Evolutionary conservation across 2,888 invertebrate species (phyloP), one percentile per base, ranked within the genome.

Genomic region (Leptothorax acervorum): DNA sequence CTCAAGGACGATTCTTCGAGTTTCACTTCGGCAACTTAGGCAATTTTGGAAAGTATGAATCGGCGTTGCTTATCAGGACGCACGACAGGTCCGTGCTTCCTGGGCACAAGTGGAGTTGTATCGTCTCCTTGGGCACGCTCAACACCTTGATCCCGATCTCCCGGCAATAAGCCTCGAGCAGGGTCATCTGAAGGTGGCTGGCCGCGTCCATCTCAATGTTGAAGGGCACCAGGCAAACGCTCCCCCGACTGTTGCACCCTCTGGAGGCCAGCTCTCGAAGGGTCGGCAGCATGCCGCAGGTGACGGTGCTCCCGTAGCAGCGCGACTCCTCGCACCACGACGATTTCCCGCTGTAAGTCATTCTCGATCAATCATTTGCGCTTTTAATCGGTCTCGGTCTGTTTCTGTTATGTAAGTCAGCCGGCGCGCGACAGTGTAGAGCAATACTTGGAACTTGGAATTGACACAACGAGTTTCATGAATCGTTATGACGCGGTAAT

Each of bases 141-240:
- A 97, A 96, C 76, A 97, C 97, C 91, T 97, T 97, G 92, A 97
- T 97, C 89, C 97, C 97, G 87, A 97, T 97, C 94, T 97, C 97
- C 57, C 96, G 97, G 94, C 97, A 97, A 94, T 97, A 97, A 0
- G 97, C 97, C 92, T 97, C 97, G 51, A 97, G 95, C 0, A 97
- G 95, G 6, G 97, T 97, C 92, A 97, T 97, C 92, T 97, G 97
- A 96, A 97, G 97, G 92, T 97, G 97, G 9, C 97, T 97, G 6
- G 97, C 97, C 45, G 97, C 96, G 94, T 97, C 97, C 5, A 97
- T 97, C 39, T 97, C 96, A 23, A 97, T 96, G 79, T 93, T 92
- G 63, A 89, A 78, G 79, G 96, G 96, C 0, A 97, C 96, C 28
- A 97, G 96, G 63, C 97, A 95, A 60, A 93, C 83, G 85, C 90